Conservation (phyloP, 2,797 vertebrate species). For the Gadopsis marmoratus region DNA sequence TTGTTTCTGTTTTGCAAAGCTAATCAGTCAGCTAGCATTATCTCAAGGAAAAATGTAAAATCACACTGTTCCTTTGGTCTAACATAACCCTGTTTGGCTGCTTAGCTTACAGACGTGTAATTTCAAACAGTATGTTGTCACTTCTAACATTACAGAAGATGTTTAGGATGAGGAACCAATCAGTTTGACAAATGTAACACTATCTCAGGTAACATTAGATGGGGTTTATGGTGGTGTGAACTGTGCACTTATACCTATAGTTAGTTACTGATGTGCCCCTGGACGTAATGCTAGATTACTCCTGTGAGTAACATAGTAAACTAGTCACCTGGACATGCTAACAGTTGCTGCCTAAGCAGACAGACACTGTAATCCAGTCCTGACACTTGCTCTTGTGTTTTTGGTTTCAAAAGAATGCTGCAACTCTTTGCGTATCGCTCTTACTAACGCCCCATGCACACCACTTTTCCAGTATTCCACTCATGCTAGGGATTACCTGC, state of each 20-base stretch:
- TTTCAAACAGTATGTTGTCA: not conserved
- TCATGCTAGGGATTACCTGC: slow-evolving; percentile 31
- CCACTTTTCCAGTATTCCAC: not conserved
- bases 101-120: not conserved
- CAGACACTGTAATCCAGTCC: not conserved
- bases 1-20: not conserved
- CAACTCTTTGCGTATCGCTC: not conserved
- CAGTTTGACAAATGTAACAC: not conserved
- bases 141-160: not conserved
- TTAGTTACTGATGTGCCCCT: not conserved
- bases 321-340: not conserved
- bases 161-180: not conserved
- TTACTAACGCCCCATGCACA: not conserved
- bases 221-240: not conserved
- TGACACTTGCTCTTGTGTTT: not conserved
- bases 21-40: not conserved
- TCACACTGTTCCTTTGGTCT: not conserved
- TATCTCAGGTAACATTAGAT: not conserved
- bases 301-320: not conserved
- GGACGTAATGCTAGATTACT: not conserved
- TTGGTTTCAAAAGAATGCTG: not conserved
- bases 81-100: not conserved
- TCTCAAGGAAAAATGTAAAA: not conserved
- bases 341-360: not conserved
- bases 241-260: too few relatives aligned